These are phyloP conservation scores for Serilophus lunatus DNA, from an alignment of 2,113 vertebrate genomes.

Conservation along the genomic window DNA sequence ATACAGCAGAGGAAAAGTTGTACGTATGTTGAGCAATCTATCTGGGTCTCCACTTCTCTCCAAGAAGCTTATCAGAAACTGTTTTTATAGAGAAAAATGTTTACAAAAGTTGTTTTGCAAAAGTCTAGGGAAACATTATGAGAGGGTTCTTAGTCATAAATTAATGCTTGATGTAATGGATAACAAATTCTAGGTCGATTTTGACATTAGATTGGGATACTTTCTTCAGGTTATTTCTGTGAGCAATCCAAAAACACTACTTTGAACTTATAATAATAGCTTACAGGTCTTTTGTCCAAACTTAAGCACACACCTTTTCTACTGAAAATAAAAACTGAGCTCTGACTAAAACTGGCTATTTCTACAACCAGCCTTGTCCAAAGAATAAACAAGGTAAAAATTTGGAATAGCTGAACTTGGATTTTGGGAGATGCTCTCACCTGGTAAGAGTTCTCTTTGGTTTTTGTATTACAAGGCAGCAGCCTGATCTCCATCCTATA, in stretches of 20 bases:
- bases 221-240: background rate
- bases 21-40: background rate
- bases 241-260: background rate
- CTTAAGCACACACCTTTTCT: background rate
- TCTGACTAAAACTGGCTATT: background rate
- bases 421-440: background rate
- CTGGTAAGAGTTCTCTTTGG: background rate
- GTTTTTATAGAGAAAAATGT: background rate
- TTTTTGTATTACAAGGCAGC: background rate
- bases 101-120: background rate
- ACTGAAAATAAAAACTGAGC: background rate
- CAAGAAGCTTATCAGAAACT: background rate
- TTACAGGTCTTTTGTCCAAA: background rate
- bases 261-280: background rate
- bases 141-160: background rate
- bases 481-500: background rate
- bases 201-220: background rate
- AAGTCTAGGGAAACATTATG: background rate
- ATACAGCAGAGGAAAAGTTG: background rate
- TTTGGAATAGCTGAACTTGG: fast-evolving
- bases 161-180: background rate
- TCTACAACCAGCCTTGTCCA: background rate
- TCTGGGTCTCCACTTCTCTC: background rate
- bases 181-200: background rate
- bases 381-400: background rate